Conservation (phyloP, 1,140 invertebrate genomes). For the Andrena cerasifolii region DNA sequence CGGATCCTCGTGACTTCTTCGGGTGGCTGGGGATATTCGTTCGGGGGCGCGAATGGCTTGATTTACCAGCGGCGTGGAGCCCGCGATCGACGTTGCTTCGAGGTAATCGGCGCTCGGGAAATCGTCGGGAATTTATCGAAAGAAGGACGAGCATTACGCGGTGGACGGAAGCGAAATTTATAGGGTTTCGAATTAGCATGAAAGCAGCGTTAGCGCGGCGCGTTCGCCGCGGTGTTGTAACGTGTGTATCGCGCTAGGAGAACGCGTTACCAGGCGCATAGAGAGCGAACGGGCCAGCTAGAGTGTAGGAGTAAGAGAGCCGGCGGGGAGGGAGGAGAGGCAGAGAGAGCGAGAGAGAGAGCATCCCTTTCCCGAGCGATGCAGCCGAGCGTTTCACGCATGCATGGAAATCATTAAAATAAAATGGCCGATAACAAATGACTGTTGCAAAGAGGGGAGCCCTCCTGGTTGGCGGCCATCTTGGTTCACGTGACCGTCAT, state of each 20-base stretch:
- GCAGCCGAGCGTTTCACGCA: conserved; percentile 81
- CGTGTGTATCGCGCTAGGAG: conserved; percentile 58
- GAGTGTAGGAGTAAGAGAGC: conserved; percentile 8
- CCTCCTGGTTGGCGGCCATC: conserved; percentile 76
- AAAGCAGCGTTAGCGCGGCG: conserved; percentile 65
- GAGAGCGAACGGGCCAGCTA: conserved; percentile 33
- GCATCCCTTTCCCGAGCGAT: conserved; percentile 76
- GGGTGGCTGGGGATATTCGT: background rate
- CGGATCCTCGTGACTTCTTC: background rate
- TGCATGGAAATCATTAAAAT: conserved; percentile 83
- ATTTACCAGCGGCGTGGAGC: background rate
- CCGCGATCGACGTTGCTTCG: conserved; percentile 39
- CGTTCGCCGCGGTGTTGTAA: conserved; percentile 36
- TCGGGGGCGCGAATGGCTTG: background rate
- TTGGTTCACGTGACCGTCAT: conserved; percentile 83
- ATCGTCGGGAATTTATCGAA: conserved; percentile 63
- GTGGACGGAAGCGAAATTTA: conserved; percentile 57
- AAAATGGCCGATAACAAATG: conserved; percentile 83
- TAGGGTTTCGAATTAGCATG: conserved; percentile 63
- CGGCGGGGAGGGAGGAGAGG: background rate
- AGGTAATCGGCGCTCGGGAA: conserved; percentile 41
- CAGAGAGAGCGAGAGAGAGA: conserved; percentile 50
- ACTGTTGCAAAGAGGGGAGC: conserved; percentile 81
- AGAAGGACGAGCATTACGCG: conserved; percentile 58
- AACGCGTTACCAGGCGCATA: conserved; percentile 62